Conservation (phyloP, 2,797 vertebrate genomes). For the Cirrhinus mrigala region DNA sequence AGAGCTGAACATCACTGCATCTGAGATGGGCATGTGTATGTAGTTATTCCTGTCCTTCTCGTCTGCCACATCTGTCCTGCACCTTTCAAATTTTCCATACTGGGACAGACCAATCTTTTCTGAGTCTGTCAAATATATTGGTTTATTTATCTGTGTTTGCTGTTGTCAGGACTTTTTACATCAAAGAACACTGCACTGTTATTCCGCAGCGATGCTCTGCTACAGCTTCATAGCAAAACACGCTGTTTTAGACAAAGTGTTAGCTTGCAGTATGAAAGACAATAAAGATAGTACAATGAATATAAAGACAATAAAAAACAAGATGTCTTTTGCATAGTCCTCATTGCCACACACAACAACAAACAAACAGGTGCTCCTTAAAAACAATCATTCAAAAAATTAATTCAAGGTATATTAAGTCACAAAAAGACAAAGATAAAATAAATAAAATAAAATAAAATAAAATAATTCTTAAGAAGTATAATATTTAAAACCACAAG, state of each 20-base stretch:
- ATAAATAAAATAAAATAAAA: too few species aligned
- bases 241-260: not conserved
- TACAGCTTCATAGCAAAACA: not conserved
- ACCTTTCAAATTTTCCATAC: not conserved
- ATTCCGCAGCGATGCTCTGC: not conserved
- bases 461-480: too few species aligned
- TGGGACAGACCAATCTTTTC: not conserved
- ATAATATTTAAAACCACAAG: too few species aligned
- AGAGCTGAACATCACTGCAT: constrained; percentile 68
- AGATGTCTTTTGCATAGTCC: not conserved
- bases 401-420: not conserved
- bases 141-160: not conserved
- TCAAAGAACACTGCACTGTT: not conserved
- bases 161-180: not conserved
- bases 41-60: constrained; percentile 39
- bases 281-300: not conserved
- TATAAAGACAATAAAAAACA: not conserved
- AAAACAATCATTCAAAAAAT: not conserved
- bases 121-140: not conserved
- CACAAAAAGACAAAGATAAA: not conserved
- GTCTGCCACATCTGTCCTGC: constrained; percentile 56
- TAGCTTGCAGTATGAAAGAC: not conserved
- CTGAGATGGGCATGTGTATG: constrained; percentile 33
- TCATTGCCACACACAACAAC: not conserved
- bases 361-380: not conserved